Conservation (phyloP, 2,888 invertebrate genomes). For the Polydesmus complanatus region DNA sequence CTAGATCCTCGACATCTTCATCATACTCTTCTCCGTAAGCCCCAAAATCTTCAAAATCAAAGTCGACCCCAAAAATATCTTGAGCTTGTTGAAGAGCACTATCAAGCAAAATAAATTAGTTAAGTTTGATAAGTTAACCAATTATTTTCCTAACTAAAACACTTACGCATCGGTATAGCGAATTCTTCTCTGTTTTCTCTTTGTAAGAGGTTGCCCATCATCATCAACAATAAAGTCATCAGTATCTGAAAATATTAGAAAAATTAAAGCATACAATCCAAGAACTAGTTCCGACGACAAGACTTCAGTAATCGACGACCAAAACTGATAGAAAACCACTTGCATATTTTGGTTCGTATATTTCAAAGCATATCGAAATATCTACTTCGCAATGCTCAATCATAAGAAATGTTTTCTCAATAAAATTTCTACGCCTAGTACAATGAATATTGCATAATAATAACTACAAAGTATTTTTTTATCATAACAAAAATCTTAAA, state of each 20-base stretch:
- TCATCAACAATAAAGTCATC: conserved; percentile 98
- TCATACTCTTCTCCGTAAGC: conserved; percentile 77
- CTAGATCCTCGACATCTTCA: conserved; percentile 57
- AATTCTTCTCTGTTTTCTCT: conserved; percentile 55
- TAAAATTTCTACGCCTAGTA: too few species aligned
- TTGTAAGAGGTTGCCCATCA: conserved; percentile 67
- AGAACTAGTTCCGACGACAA: too few species aligned
- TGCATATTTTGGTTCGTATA: too few species aligned
- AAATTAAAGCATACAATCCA: background rate
- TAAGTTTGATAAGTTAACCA: too few species aligned
- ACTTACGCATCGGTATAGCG: conserved; percentile 77
- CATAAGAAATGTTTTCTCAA: too few species aligned
- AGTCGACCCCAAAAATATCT: conserved; percentile 98
- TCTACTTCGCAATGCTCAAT: too few species aligned
- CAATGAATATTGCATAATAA: too few species aligned
- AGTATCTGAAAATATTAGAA: conserved; percentile 45
- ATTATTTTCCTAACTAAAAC: conserved; percentile 3
- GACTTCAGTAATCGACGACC: too few species aligned
- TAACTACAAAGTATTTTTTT: too few species aligned
- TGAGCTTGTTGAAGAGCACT: conserved; percentile 91
- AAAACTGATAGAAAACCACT: too few species aligned
- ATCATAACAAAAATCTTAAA: too few species aligned
- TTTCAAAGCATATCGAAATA: too few species aligned
- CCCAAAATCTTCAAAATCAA: conserved; percentile 81
- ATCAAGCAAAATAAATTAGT: conserved; percentile 13